Evolutionary conservation across 2,113 vertebrate species (phyloP).

Genomic region (Megaleporinus macrocephalus): DNA sequence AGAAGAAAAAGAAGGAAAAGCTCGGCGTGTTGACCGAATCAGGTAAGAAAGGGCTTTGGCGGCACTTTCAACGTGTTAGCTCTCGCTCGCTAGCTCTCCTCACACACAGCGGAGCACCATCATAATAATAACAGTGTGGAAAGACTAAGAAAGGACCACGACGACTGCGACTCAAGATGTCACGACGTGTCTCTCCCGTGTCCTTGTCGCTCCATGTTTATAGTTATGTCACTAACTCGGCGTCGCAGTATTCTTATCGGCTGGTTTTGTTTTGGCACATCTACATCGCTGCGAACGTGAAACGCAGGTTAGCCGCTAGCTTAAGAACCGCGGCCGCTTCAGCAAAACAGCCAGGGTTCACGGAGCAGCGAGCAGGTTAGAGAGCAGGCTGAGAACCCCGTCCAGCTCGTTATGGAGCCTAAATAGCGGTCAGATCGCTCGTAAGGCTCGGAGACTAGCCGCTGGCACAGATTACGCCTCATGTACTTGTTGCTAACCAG

Average conservation of each 20-base stretch:
- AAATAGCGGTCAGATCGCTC: no score
- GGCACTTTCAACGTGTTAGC: conserved; percentile 53
- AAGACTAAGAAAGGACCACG: not conserved
- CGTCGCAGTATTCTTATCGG: conserved; percentile 29
- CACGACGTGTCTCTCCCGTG: conserved; percentile 39
- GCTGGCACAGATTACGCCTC: no score
- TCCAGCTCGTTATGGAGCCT: no score
- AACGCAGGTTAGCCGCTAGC: no score
- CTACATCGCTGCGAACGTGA: not conserved
- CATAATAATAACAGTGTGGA: conserved; percentile 1
- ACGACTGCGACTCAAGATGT: no score
- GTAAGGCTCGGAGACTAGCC: no score
- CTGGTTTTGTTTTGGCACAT: conserved; percentile 36
- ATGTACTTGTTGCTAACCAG: not conserved
- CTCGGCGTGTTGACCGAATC: conserved; percentile 38
- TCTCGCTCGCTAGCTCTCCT: not conserved
- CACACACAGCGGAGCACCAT: no score
- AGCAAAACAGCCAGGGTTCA: no score
- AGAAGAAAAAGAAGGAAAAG: not conserved
- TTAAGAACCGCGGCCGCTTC: no score
- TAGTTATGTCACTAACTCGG: conserved; percentile 54
- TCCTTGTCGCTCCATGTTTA: conserved; percentile 48
- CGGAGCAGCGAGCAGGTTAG: no score
- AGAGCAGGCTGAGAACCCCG: no score
- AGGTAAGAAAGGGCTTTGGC: conserved; percentile 50